phyloP scores from a whole-genome alignment of 2,797 vertebrate genomes.

The Hybognathus amarus region DNA sequence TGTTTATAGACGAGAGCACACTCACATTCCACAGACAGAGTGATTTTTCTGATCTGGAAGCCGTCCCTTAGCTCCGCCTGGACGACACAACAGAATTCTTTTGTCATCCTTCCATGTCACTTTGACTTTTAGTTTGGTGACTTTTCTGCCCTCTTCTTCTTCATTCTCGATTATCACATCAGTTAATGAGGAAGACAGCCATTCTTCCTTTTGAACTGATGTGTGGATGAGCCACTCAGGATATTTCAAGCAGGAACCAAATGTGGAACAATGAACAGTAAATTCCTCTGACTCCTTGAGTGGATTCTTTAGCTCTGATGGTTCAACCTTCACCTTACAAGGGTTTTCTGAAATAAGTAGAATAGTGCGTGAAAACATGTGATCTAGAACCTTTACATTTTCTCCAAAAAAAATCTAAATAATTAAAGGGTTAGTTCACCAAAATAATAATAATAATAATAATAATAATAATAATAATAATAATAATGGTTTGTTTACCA shows the following conservation, averaged over 20 bases:
- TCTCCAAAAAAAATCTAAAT: neutral
- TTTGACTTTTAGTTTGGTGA: neutral
- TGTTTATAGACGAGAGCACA: constrained; percentile 14
- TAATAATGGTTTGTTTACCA: neutral
- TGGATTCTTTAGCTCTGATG: neutral
- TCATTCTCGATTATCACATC: fast-evolving
- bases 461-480: neutral
- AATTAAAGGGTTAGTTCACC: neutral
- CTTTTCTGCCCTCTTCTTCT: neutral
- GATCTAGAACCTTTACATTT: neutral
- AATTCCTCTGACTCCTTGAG: fast-evolving
- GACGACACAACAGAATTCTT: constrained; percentile 63
- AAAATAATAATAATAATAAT: neutral
- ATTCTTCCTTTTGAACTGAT: neutral
- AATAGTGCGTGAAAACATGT: neutral
- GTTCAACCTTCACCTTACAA: constrained; percentile 65
- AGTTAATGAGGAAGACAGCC: neutral
- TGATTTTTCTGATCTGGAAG: constrained; percentile 49
- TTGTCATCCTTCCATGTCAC: constrained; percentile 59
- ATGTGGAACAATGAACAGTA: constrained; percentile 64
- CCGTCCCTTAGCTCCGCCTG: neutral
- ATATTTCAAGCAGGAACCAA: neutral
- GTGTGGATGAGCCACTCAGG: constrained; percentile 1
- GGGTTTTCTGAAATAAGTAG: constrained; percentile 66
- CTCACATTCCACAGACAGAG: constrained; percentile 69